Base-by-base conservation (phyloP, 1,140 invertebrate species). In the Spodoptera frugiperda region DNA sequence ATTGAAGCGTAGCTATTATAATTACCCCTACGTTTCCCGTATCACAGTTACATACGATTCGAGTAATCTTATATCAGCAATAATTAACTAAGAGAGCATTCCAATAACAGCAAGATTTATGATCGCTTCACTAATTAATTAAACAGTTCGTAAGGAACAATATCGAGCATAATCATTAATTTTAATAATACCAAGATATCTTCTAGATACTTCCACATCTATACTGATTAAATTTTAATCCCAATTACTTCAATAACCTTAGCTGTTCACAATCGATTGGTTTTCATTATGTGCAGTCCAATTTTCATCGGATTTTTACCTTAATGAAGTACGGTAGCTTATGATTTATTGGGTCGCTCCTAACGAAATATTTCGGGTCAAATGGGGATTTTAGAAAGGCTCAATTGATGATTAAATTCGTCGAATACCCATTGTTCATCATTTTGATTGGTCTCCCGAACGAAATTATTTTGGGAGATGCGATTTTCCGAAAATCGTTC, bases 171-270 rank as follows among this genome's bases (percentile, higher is more conserved):
- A 46, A 55, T 57, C 33, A 73, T 73, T 73, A 73, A 61, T 73
- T 49, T 73, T 48, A 73, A 61, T 49, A 48, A 14, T 21, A 48
- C 3, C 59, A 19, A 15, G 9, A 63, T 39, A 39, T 63, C 33
- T 63, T 10, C 11, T 10, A 67, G 11, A 48, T 65, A 67, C n/a
- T 2, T 44, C 17, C 19, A 72, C 19, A 21, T 21, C 19, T 33
- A 70, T 30, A 49, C 57, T 65, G 57, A 75, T 65, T 75, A 75
- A 73, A 75, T 12, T 70, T 70, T 70, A 70, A 75, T 63, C 57
- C 48, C 72, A 65, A 75, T 75, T 75, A 75, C 46, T 44, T 51
- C 57, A 63, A 74, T 74, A 74, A 59, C 46, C 48, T 54, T 75
- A 49, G 55, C 46, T 63, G 48, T 54, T 70, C 48, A 44, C 19